These are phyloP conservation scores for Seriola quinqueradiata DNA, from an alignment of 2,113 vertebrate species.

Conservation along the genomic window DNA sequence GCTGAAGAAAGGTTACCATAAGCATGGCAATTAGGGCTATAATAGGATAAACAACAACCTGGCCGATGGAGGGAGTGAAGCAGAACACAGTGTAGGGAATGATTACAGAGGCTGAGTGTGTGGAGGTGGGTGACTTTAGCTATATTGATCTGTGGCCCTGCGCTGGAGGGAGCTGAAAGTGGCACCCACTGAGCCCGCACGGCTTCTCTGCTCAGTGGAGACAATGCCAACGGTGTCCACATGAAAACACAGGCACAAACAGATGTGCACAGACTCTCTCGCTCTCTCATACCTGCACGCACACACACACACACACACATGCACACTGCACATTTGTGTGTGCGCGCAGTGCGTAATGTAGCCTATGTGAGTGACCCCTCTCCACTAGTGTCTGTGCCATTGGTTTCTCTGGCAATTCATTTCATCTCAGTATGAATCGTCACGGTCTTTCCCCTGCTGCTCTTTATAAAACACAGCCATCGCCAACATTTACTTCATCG, in stretches of 20 bases:
- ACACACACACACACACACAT: not conserved
- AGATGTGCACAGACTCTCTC: slow-evolving; percentile 35
- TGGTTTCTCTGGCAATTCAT: slow-evolving; percentile 62
- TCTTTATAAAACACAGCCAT: slow-evolving; percentile 75
- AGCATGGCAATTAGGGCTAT: slow-evolving; percentile 81
- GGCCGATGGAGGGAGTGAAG: slow-evolving; percentile 71
- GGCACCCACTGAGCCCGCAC: slow-evolving; percentile 64
- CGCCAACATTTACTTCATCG: slow-evolving; percentile 88
- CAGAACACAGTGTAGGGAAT: slow-evolving; percentile 70
- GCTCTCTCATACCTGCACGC: slow-evolving; percentile 18
- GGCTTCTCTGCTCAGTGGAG: slow-evolving; percentile 48
- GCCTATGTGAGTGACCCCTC: slow-evolving; percentile 13
- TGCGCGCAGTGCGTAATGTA: not conserved
- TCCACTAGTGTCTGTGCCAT: slow-evolving; percentile 37
- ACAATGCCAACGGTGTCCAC: slow-evolving; percentile 62
- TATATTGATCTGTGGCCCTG: slow-evolving; percentile 77
- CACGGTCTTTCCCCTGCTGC: slow-evolving; percentile 43
- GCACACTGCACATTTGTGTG: not conserved
- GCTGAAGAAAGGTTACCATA: slow-evolving; percentile 80
- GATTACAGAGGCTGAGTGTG: slow-evolving; percentile 69
- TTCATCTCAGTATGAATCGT: slow-evolving; percentile 62
- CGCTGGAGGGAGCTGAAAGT: slow-evolving; percentile 62
- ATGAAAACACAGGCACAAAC: slow-evolving; percentile 45
- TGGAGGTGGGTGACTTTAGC: slow-evolving; percentile 69
- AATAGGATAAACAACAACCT: slow-evolving; percentile 85